Evolutionary conservation across 1,140 invertebrate genomes (phyloP).

Genomic region (Psix sp.): DNA sequence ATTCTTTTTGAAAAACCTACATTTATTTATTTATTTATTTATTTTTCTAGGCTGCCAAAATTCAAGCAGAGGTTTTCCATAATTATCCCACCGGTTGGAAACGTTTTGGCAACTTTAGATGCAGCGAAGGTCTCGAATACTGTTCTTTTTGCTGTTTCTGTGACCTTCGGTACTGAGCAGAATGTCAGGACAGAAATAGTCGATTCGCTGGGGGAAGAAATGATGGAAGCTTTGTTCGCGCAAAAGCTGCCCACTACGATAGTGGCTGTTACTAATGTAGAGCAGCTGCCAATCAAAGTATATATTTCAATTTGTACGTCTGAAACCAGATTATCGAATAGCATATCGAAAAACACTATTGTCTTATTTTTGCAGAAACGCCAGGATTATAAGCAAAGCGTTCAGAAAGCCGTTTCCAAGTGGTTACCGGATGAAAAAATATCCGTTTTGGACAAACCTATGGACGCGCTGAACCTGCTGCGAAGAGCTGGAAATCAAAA

Average conservation of each 20-base stretch:
- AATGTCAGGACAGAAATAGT: conserved; percentile 77
- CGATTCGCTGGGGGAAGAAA: conserved; percentile 86
- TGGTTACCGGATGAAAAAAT: conserved; percentile 91
- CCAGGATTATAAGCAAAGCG: conserved; percentile 83
- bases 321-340: conserved; percentile 2
- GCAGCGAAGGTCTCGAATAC: conserved; percentile 90
- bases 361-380: conserved; percentile 78
- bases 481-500: conserved; percentile 90
- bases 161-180: conserved; percentile 74
- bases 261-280: conserved; percentile 86
- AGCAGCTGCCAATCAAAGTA: conserved; percentile 80
- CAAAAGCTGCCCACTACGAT: conserved; percentile 90
- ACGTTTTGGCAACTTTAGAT: conserved; percentile 88
- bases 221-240: conserved; percentile 84
- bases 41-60: conserved; percentile 82
- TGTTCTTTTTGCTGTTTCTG: conserved; percentile 85
- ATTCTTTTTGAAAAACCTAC: conserved; percentile 1
- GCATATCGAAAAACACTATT: background rate
- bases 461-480: conserved; percentile 88
- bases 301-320: background rate
- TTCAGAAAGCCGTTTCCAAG: conserved; percentile 86
- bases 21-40: conserved; percentile 17
- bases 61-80: conserved; percentile 92
- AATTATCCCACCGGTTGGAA: conserved; percentile 82
- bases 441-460: conserved; percentile 83